Conservation (phyloP, 2,113 vertebrate species). For the Halichoerus grypus region DNA sequence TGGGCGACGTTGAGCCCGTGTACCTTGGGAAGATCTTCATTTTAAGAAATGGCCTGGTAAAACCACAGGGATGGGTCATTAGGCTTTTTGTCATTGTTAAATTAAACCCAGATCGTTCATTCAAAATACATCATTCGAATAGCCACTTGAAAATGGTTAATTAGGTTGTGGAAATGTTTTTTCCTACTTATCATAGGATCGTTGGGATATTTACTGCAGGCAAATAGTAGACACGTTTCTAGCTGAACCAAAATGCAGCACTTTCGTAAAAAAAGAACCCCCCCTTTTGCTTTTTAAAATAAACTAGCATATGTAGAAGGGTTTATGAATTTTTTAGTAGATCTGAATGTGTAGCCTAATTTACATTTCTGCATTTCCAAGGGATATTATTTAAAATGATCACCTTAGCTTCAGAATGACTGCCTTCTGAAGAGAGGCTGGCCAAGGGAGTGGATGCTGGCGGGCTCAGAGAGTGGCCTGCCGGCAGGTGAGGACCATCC, state of each 20-base stretch:
- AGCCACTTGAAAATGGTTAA: conserved; percentile 13
- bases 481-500: accelerated
- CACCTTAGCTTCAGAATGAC: conserved; percentile 8
- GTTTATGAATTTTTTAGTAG: conserved; percentile 64
- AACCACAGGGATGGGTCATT: background rate
- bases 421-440: background rate
- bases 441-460: accelerated
- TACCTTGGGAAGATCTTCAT: background rate
- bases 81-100: conserved; percentile 2
- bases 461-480: accelerated
- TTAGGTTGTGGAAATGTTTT: conserved; percentile 23
- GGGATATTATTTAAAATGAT: conserved; percentile 64
- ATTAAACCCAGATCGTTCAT: conserved; percentile 36
- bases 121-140: background rate
- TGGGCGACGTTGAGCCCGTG: background rate
- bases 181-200: conserved; percentile 5
- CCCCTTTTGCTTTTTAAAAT: conserved; percentile 63
- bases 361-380: conserved; percentile 72
- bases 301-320: conserved; percentile 74
- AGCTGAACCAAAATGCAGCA: conserved; percentile 34
- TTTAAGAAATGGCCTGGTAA: background rate
- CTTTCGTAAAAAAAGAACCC: background rate
- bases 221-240: conserved; percentile 29
- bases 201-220: background rate
- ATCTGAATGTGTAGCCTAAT: conserved; percentile 72